Evolutionary conservation across 2,797 vertebrate genomes (phyloP).

Genomic region (Pipistrellus pygmaeus): DNA sequence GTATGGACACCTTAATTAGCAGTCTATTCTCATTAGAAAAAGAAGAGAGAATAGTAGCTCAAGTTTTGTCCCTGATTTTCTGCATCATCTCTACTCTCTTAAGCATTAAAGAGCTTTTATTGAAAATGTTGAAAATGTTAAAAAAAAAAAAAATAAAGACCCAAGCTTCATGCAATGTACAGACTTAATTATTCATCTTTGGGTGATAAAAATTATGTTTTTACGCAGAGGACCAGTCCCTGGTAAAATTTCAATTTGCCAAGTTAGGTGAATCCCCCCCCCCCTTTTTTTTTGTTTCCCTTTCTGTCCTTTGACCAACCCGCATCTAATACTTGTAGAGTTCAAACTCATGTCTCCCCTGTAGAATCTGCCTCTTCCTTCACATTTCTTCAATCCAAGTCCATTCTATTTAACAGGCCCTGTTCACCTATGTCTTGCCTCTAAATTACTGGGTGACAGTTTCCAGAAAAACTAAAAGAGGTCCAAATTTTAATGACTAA

Average conservation of each 20-base stretch:
- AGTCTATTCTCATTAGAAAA: constrained; percentile 49
- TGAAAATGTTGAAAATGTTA: too few species aligned
- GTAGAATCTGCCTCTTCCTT: neutral
- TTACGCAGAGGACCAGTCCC: neutral
- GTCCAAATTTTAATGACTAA: neutral
- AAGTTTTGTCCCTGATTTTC: neutral
- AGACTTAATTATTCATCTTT: neutral
- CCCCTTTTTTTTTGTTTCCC: neutral
- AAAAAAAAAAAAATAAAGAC: neutral
- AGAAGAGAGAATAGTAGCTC: neutral
- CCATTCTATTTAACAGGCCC: neutral
- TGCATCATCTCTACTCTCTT: neutral
- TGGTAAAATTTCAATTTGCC: neutral
- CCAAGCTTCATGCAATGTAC: neutral
- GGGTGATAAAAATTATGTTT: neutral
- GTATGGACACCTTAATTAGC: constrained; percentile 72
- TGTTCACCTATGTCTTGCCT: neutral
- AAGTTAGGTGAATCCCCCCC: neutral
- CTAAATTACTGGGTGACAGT: neutral
- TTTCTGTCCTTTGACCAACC: neutral
- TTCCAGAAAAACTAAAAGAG: neutral
- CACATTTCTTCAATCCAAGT: neutral
- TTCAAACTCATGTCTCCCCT: neutral
- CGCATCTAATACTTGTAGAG: neutral
- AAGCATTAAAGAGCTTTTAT: neutral